Evolutionary conservation across 2,797 vertebrate genomes (phyloP).

Genomic region (Sebastes dallii): DNA sequence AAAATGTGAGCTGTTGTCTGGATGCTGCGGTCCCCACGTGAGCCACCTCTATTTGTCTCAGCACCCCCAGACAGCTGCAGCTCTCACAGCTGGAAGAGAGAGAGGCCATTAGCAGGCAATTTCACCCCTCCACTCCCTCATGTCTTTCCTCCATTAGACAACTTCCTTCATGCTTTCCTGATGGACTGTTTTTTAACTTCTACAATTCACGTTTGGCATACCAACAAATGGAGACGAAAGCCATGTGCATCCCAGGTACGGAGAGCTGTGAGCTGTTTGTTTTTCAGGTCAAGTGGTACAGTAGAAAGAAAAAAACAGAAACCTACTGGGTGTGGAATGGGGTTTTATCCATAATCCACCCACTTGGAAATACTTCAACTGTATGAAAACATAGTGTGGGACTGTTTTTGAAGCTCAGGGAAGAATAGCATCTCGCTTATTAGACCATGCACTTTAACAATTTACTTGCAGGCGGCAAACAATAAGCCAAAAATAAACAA

Average conservation of each 20-base stretch:
- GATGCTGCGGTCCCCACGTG: conserved; percentile 50
- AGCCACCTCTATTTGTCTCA: conserved; percentile 66
- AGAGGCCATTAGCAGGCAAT: conserved; percentile 64
- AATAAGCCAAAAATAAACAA: conserved; percentile 71
- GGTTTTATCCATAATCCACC: conserved; percentile 42
- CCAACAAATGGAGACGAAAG: neutral
- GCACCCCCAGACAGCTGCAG: conserved; percentile 67
- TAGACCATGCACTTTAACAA: conserved; percentile 48
- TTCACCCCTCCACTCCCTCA: conserved; percentile 56
- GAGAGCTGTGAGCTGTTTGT: conserved; percentile 12
- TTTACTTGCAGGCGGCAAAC: conserved; percentile 54
- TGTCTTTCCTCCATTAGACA: conserved; percentile 51
- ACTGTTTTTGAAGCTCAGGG: conserved; percentile 34
- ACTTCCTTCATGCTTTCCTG: conserved; percentile 54
- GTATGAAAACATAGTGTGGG: conserved; percentile 26
- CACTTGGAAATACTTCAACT: conserved; percentile 34
- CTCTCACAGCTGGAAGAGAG: conserved; percentile 65
- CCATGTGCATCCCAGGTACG: conserved; percentile 14
- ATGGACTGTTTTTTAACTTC: conserved; percentile 24
- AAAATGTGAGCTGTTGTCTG: conserved; percentile 54
- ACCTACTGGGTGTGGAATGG: conserved; percentile 9
- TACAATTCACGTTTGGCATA: conserved; percentile 24
- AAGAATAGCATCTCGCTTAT: conserved; percentile 43
- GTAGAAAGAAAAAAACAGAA: conserved; percentile 1
- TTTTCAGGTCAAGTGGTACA: conserved; percentile 41